These are phyloP conservation scores for Phocides pigmalion DNA, from an alignment of 1,140 invertebrate species.

Conservation along the genomic window DNA sequence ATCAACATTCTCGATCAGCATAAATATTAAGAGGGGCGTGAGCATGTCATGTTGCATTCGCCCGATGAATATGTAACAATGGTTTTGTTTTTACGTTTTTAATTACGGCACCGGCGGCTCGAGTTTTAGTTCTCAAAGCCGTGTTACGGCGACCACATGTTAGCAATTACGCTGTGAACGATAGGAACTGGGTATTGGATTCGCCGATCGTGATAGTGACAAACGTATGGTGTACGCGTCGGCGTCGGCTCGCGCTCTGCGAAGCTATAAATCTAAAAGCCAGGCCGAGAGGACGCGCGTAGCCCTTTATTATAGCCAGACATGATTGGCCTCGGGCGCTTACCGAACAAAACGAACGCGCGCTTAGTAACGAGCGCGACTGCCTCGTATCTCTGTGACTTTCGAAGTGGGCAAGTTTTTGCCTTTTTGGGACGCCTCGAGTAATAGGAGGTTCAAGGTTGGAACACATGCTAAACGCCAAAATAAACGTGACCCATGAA, in stretches of 20 bases:
- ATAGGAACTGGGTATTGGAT: conserved; percentile 43
- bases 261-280: conserved; percentile 71
- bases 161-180: conserved; percentile 51
- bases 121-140: conserved; percentile 32
- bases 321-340: conserved; percentile 76
- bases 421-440: conserved; percentile 51
- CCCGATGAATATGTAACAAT: conserved; percentile 55
- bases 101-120: conserved; percentile 36
- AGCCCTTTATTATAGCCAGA: conserved; percentile 77
- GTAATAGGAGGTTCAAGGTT: conserved; percentile 59
- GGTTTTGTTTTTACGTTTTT: conserved; percentile 41
- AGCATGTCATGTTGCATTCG: conserved; percentile 48
- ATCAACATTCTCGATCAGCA: conserved; percentile 53
- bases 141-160: conserved; percentile 42
- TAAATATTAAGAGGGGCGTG: conserved; percentile 65
- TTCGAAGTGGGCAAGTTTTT: conserved; percentile 45
- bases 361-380: conserved; percentile 61
- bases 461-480: conserved; percentile 5
- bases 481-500: conserved; percentile 8
- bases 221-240: conserved; percentile 60
- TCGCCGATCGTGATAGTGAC: conserved; percentile 64
- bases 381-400: conserved; percentile 57
- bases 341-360: conserved; percentile 64
- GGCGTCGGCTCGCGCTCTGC: conserved; percentile 51
- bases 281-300: conserved; percentile 64